Evolutionary conservation across 2,888 invertebrate genomes (phyloP), one percentile per base, ranked within the genome.

Genomic region (Eristalis pertinax): DNA sequence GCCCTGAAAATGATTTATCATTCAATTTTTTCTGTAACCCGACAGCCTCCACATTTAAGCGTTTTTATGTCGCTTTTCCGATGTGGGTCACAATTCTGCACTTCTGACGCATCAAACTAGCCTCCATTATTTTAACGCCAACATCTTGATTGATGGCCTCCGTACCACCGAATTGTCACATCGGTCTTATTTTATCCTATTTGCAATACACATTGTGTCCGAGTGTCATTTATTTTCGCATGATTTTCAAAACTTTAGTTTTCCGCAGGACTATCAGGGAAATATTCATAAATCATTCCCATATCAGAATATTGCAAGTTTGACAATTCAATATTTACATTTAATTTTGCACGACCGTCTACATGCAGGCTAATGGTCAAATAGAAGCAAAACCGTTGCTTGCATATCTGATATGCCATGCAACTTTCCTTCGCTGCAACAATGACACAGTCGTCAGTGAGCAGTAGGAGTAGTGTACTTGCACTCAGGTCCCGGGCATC

Each of bases 261-360:
- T 50, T 50, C 50, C 50, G 1, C 50, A 19, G n/a, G 19, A 19
- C 50, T 50, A 50, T 50, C 50, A 19, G 19, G 35, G 10, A 8
- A 56, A 56, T 38, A 29, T 56, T 74, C 73, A 80, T 74, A 68
- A 68, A 73, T 80, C 74, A 80, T 74, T 11, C 22, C 73, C 63
- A 74, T 50, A 80, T 80, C 80, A 62, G 38, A 62, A 50, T 35
- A 80, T 56, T 80, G 80, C 80, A 74, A 68, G 56, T 74, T 62
- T 56, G 73, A 68, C 56, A 50, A 63, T 80, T 68, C 62, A 50
- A 74, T 80, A 74, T 80, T 74, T 74, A 80, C 60, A 70, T 26
- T 74, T 32, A 35, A 62, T 73, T 58, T 29, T 63, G 63, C 26
- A 7, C 26, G 8, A 5, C 50, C 19, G 50, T 62, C n/a, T 62